Evolutionary conservation across 2,113 vertebrate species (phyloP), one percentile per base, ranked within the genome.

Genomic region (Ranitomeya variabilis): DNA sequence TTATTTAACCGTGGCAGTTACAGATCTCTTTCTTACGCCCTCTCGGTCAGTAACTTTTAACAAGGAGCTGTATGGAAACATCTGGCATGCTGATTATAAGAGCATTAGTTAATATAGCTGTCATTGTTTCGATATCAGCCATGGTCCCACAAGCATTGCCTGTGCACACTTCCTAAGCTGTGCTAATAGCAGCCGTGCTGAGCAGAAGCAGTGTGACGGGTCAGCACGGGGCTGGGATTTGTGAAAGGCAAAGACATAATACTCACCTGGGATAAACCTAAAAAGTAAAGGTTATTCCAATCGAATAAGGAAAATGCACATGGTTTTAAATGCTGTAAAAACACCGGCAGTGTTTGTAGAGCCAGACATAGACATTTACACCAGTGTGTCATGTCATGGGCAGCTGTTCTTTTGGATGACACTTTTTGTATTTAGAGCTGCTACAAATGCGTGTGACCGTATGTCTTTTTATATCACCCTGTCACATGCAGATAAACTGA

Each of bases 81-180:
- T 80, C 71, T 79, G 78, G 77, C 62, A 71, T 71, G 85, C 73
- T 86, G 77, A 86, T 86, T 79, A 67, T 79, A 78, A 67, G 21
- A 79, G 18, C 45, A 37, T 86, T 86, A 79, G 85, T 79, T 79
- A 79, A 86, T 78, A 54, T 79, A 62, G 69, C 45, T 83, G 81
- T 83, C 81, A 83, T 83, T 83, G 81, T 83, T 83, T 83, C 81
- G 69, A 69, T 83, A 83, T 83, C 81, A 51, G 6, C 64, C 45
- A 26, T 21, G 51, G 62, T 83, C 81, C 81, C 81, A 52, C 12
- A 67, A 69, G 81, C 19, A 83, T 83, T 69, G 26, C 37, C 62
- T 83, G 81, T 69, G 64, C 64, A 51, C 12, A 83, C 62, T 83
- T 69, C 62, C 81, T 83, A 83, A 83, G 81, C 62, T 83, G 45